These are phyloP conservation scores for Dynastes maya DNA, from an alignment of 2,888 invertebrate genomes.

Conservation along the genomic window DNA sequence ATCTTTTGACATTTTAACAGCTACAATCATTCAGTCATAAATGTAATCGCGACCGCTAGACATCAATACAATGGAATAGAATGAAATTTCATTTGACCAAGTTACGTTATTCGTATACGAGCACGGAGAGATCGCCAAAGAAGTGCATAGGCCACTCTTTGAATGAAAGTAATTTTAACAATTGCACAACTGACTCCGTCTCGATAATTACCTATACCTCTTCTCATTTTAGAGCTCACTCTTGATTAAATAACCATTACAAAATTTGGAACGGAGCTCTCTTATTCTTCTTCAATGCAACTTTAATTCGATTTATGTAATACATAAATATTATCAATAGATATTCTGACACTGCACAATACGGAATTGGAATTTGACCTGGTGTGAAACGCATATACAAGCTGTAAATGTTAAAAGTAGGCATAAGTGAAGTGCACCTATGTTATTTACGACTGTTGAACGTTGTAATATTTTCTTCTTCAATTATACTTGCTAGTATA, in stretches of 20 bases:
- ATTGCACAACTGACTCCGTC: slow-evolving; percentile 30
- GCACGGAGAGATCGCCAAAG: background rate
- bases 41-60: background rate
- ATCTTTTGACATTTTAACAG: background rate
- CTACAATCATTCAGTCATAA: background rate
- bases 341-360: background rate
- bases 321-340: slow-evolving; percentile 3
- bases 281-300: background rate
- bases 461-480: too few relatives aligned
- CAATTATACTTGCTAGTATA: too few relatives aligned
- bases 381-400: too few relatives aligned
- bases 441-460: too few relatives aligned
- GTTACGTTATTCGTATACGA: background rate
- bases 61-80: background rate
- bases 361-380: too few relatives aligned
- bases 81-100: background rate
- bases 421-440: too few relatives aligned
- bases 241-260: slow-evolving; percentile 39
- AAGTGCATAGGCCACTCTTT: slow-evolving; percentile 20
- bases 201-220: slow-evolving; percentile 31
- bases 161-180: slow-evolving; percentile 42
- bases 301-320: background rate
- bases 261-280: slow-evolving; percentile 25
- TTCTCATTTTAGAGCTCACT: slow-evolving; percentile 41
- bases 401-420: too few relatives aligned